Percentiles rank a stretch among this genome's conserved stretches.
Evolutionary conservation across 2,113 vertebrate genomes (phyloP).

Genomic region (Bathybates hornii): DNA sequence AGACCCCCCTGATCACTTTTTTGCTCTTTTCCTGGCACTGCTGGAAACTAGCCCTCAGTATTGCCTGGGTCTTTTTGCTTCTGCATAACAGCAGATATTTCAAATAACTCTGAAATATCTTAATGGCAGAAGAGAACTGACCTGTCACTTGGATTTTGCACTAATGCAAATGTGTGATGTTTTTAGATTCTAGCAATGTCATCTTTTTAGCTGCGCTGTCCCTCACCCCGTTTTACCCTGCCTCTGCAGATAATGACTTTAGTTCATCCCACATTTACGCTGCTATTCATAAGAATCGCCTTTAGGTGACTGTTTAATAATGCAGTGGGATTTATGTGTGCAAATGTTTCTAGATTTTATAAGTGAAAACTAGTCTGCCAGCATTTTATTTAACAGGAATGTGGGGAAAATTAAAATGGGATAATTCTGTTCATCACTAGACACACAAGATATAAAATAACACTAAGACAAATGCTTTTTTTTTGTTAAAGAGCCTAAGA

Average conservation of each 20-base stretch:
- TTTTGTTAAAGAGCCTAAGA: background rate
- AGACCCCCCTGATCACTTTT: background rate
- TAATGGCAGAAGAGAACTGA: background rate
- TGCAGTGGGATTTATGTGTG: background rate
- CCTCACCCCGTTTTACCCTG: background rate
- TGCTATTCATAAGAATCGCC: background rate
- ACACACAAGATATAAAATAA: background rate
- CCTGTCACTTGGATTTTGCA: background rate
- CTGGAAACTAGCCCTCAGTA: background rate
- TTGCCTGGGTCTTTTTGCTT: background rate
- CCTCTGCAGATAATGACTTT: background rate
- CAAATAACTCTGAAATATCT: background rate
- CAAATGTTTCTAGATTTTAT: background rate
- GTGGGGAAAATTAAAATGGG: background rate
- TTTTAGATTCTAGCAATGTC: background rate
- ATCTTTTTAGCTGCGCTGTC: background rate
- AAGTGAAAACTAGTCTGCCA: background rate
- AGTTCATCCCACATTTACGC: background rate
- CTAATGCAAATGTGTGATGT: background rate
- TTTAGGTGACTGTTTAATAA: background rate
- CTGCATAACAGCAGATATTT: background rate
- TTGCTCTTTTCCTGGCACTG: background rate
- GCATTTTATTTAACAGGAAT: background rate
- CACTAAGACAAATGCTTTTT: background rate
- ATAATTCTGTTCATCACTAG: background rate